These are phyloP conservation scores for Epinephelus lanceolatus DNA, from an alignment of 2,113 vertebrate genomes.

Conservation along the genomic window DNA sequence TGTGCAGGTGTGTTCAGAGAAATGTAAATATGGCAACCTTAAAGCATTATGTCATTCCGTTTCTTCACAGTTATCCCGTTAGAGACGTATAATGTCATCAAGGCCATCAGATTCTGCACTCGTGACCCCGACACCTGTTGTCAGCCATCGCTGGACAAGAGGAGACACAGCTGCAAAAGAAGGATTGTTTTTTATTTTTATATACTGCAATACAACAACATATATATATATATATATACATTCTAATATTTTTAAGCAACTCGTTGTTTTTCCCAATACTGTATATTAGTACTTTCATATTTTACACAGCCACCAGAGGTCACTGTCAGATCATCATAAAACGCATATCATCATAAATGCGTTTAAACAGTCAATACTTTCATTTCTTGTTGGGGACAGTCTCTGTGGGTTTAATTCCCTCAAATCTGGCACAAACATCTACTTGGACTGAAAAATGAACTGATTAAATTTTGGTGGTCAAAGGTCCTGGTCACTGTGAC, in stretches of 20 bases:
- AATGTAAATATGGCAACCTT: neutral
- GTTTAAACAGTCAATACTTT: neutral
- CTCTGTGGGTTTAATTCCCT: too few species aligned
- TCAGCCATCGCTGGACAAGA: constrained; percentile 48
- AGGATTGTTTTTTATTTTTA: neutral
- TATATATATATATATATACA: too few species aligned
- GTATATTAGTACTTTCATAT: neutral
- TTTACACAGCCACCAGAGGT: neutral
- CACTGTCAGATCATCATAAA: neutral
- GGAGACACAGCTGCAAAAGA: constrained; percentile 17
- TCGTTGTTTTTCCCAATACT: neutral
- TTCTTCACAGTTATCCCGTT: constrained; percentile 7
- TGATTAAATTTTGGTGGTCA: too few species aligned
- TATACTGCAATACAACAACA: neutral
- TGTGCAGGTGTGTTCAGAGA: neutral
- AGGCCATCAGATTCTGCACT: neutral
- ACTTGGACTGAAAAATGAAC: too few species aligned
- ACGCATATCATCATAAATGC: neutral
- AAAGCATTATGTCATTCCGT: neutral
- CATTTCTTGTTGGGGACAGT: too few species aligned
- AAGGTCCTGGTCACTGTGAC: too few species aligned
- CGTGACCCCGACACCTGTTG: neutral
- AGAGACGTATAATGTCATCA: constrained; percentile 39
- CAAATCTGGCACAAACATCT: too few species aligned
- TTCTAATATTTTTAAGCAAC: neutral